Conservation (phyloP, 1,140 invertebrate species). For the Lepidurus arcticus region DNA sequence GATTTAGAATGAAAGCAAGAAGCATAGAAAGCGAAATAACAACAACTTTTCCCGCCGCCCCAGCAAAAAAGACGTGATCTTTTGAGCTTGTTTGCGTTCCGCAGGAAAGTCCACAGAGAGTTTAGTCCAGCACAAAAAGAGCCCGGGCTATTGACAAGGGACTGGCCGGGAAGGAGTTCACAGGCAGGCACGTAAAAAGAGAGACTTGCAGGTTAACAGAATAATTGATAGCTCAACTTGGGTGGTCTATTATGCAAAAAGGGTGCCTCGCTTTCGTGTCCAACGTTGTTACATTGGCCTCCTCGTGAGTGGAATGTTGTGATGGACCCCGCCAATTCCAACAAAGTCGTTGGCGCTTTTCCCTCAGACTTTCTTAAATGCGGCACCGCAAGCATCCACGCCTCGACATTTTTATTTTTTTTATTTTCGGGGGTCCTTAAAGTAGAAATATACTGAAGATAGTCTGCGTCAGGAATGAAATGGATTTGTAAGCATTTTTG, state of each 20-base stretch:
- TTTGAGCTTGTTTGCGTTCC: too few relatives aligned
- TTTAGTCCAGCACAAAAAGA: background rate
- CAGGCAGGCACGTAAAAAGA: constrained; percentile 18
- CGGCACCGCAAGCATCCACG: constrained; percentile 12
- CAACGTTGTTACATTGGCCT: constrained; percentile 13
- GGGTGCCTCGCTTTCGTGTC: constrained; percentile 17
- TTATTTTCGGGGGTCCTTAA: background rate
- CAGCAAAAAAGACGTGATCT: too few relatives aligned
- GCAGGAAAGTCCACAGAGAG: background rate
- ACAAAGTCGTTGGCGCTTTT: constrained; percentile 19
- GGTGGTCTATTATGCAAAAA: constrained; percentile 22
- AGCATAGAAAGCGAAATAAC: too few relatives aligned
- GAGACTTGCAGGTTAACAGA: constrained; percentile 21
- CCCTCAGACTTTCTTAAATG: background rate
- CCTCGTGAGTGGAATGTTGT: constrained; percentile 20
- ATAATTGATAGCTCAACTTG: constrained; percentile 22
- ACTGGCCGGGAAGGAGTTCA: constrained; percentile 4
- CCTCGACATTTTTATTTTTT: background rate
- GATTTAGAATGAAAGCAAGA: too few relatives aligned
- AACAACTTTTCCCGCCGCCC: too few relatives aligned
- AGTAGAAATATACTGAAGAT: background rate
- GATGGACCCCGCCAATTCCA: constrained; percentile 20
- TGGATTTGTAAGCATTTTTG: constrained; percentile 1
- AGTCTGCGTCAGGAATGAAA: background rate
- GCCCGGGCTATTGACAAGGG: background rate